Conservation (phyloP, 2,797 vertebrate genomes). For the Heterohyrax brucei region DNA sequence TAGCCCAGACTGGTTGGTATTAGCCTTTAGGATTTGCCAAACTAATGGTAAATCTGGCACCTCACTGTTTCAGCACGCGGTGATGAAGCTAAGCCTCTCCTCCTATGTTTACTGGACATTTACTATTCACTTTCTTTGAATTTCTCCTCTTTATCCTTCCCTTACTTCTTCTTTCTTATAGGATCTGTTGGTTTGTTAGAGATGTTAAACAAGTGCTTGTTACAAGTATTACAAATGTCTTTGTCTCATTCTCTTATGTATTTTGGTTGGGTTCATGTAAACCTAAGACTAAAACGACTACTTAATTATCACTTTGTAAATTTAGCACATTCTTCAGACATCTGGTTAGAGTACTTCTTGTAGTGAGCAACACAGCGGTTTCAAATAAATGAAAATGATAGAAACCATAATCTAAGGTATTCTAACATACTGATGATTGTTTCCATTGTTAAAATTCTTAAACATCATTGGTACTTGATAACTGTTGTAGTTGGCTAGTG, state of each 20-base stretch:
- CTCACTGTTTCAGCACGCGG: neutral
- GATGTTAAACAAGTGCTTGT: neutral
- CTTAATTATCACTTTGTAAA: neutral
- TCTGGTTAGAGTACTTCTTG: neutral
- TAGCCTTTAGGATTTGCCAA: neutral
- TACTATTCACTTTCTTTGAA: neutral
- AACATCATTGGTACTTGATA: neutral
- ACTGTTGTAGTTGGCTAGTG: too few species aligned
- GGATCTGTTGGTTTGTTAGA: constrained; percentile 31
- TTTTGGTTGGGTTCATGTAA: constrained; percentile 26
- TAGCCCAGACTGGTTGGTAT: neutral
- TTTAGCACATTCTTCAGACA: neutral
- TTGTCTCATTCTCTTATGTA: neutral
- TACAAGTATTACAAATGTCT: neutral
- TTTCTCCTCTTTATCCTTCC: neutral
- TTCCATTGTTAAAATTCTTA: constrained; percentile 1
- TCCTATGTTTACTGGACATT: neutral
- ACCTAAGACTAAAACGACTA: constrained; percentile 19
- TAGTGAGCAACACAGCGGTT: constrained; percentile 7
- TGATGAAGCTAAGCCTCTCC: neutral
- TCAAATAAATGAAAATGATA: neutral
- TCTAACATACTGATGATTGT: neutral
- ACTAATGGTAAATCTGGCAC: neutral
- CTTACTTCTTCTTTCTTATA: constrained; percentile 22
- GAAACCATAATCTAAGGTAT: neutral